phyloP scores from a whole-genome alignment of 2,888 invertebrate genomes.

The Poecilobothrus nobilitatus region DNA sequence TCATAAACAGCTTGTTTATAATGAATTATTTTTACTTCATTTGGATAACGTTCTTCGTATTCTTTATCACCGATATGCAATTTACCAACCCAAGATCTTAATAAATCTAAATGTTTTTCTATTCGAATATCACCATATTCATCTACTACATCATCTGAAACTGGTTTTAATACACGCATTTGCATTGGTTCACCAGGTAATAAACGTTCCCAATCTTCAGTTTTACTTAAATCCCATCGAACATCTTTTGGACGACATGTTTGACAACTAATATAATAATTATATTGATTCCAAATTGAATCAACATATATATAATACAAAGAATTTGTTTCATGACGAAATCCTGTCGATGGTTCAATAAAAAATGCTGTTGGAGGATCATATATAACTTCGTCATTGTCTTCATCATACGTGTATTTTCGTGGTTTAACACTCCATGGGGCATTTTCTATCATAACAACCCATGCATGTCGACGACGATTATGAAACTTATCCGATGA shows the following conservation, averaged over 20 bases:
- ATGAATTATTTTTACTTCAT: slow-evolving; percentile 55
- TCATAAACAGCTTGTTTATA: slow-evolving; percentile 70
- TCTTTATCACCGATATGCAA: slow-evolving; percentile 53
- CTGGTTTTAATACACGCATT: slow-evolving; percentile 34
- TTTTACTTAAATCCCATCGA: slow-evolving; percentile 55
- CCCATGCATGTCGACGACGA: slow-evolving; percentile 75
- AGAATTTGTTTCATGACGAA: slow-evolving; percentile 49
- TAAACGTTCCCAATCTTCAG: slow-evolving; percentile 62
- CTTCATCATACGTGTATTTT: slow-evolving; percentile 30
- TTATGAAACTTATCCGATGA: slow-evolving; percentile 58
- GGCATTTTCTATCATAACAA: slow-evolving; percentile 52
- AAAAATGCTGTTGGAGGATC: slow-evolving; percentile 52
- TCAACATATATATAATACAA: slow-evolving; percentile 68
- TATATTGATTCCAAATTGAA: slow-evolving; percentile 75
- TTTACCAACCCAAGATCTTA: slow-evolving; percentile 63
- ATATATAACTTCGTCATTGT: slow-evolving; percentile 34
- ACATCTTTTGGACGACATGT: slow-evolving; percentile 46
- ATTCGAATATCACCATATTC: slow-evolving; percentile 42
- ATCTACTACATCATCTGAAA: slow-evolving; percentile 47
- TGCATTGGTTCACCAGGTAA: slow-evolving; percentile 59
- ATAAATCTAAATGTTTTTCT: slow-evolving; percentile 70
- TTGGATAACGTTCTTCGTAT: slow-evolving; percentile 64
- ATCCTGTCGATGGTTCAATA: slow-evolving; percentile 77
- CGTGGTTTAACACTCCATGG: slow-evolving; percentile 36
- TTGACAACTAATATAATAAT: slow-evolving; percentile 74